Evolutionary conservation across 2,113 vertebrate species (phyloP), one percentile per base, ranked within the genome.

Genomic region (Percina caprodes): DNA sequence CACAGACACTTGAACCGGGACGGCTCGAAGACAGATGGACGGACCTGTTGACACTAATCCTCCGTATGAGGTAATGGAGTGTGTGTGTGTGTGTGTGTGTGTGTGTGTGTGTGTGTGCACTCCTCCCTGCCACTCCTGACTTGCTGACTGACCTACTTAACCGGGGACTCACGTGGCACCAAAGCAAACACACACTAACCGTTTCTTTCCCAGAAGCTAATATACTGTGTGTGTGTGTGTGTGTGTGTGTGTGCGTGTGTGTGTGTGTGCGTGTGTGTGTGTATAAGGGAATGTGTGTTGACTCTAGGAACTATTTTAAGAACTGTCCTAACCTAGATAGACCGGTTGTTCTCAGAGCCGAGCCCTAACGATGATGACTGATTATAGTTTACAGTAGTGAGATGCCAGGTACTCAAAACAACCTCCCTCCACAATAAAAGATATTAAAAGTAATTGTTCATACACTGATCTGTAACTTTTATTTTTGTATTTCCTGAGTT

Each of bases 91-190:
- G 26, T 30, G 26, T 30, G 26, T 30, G 26, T 30, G 26, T 30
- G 26, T 30, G 26, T 30, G 26, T 30, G 26, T 68, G 65, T 89
- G 91, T 92, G 86, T 89, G 84, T 80, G 85, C 82, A 46, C 88
- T 90, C 75, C 79, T 85, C 83, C 58, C 86, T 88, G 89, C 88
- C 88, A 88, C 92, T 91, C 90, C 92, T 92, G 88, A 92, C 89
- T 89, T 91, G 89, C 87, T 91, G 87, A 91, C 91, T 93, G 92
- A 89, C 92, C 93, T 93, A 93, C 91, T 93, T 93, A 91, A 85
- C 86, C 80, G 69, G 18, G 65, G 54, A 77, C 84, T 93, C 92
- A 94, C 91, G 89, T 94, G 92, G 91, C 90, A 83, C 77, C 66
- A 59, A 24, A 77, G 18, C 69, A 71, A 85, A 52, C 67, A 51